Percentiles rank a stretch among this genome's conserved stretches.
Conservation (phyloP, 1,140 invertebrate species). For the Halyomorpha halys region DNA sequence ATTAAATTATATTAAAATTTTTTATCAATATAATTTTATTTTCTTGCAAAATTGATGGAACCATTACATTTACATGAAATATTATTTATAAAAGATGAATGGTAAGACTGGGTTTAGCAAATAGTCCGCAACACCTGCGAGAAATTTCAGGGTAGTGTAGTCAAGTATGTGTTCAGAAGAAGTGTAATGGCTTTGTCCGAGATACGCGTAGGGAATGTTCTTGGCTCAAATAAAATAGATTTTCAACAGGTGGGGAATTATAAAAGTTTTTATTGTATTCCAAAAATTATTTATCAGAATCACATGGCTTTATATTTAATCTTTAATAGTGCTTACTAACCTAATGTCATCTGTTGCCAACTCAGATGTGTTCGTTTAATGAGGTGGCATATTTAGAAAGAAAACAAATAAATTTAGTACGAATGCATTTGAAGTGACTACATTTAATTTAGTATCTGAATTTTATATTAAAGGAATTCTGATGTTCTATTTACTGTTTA, state of each 20-base stretch:
- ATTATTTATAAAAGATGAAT: background rate
- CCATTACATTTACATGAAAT: no score
- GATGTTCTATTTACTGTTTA: background rate
- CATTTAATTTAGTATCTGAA: background rate
- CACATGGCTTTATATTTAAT: constrained; percentile 4
- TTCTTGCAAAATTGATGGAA: no score
- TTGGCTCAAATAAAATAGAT: constrained; percentile 22
- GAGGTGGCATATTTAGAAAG: constrained; percentile 10
- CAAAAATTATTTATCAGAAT: background rate
- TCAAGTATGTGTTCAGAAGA: constrained; percentile 22
- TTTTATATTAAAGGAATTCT: background rate
- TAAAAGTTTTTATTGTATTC: background rate
- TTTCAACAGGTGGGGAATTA: constrained; percentile 20
- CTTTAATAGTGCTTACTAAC: constrained; percentile 6
- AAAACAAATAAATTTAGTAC: background rate
- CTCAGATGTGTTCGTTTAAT: constrained; percentile 24
- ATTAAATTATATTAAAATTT: no score
- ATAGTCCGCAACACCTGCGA: constrained; percentile 7
- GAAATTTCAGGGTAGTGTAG: constrained; percentile 17
- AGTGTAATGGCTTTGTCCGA: constrained; percentile 27
- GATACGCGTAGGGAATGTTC: constrained; percentile 26
- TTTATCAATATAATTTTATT: no score
- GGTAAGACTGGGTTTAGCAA: background rate
- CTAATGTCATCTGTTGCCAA: constrained; percentile 24
- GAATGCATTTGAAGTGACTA: background rate